These are phyloP conservation scores for Cuculus canorus DNA, from an alignment of 2,797 vertebrate species.

Conservation along the genomic window DNA sequence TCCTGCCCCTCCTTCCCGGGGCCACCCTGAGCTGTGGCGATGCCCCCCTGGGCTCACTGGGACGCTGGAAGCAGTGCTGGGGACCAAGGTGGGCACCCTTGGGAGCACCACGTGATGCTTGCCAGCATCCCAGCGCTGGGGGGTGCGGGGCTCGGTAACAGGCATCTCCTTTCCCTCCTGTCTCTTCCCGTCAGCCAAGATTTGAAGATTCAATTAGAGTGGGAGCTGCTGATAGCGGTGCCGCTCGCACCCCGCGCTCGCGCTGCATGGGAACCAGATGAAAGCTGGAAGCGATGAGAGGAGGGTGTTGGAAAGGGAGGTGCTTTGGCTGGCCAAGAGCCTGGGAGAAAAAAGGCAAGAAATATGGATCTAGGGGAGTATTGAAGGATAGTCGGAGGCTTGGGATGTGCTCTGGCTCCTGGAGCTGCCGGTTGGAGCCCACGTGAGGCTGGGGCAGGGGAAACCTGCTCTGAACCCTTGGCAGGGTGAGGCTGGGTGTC, in stretches of 20 bases:
- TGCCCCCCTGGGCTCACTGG: not conserved
- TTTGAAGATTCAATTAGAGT: constrained; percentile 60
- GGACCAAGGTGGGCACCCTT: fast-evolving
- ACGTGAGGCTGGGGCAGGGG: fast-evolving
- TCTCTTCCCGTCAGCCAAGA: constrained; percentile 34
- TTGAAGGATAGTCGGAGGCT: not conserved
- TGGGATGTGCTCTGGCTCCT: not conserved
- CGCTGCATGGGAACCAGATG: not conserved
- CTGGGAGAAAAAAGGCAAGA: not conserved
- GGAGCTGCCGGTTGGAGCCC: not conserved
- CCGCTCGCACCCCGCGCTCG: not conserved
- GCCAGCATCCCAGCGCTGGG: fast-evolving
- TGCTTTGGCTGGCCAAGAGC: not conserved
- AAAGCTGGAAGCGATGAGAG: not conserved
- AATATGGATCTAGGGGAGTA: not conserved
- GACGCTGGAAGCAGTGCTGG: not conserved
- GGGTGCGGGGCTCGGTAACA: not conserved
- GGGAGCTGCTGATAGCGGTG: not conserved
- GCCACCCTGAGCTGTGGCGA: fast-evolving
- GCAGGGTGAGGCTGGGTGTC: not conserved
- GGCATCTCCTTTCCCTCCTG: not conserved
- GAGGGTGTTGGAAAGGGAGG: not conserved
- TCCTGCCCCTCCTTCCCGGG: fast-evolving
- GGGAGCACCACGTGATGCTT: fast-evolving
- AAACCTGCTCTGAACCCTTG: fast-evolving